These are phyloP conservation scores for Plestiodon gilberti DNA, from an alignment of 2,113 vertebrate species.

Conservation along the genomic window DNA sequence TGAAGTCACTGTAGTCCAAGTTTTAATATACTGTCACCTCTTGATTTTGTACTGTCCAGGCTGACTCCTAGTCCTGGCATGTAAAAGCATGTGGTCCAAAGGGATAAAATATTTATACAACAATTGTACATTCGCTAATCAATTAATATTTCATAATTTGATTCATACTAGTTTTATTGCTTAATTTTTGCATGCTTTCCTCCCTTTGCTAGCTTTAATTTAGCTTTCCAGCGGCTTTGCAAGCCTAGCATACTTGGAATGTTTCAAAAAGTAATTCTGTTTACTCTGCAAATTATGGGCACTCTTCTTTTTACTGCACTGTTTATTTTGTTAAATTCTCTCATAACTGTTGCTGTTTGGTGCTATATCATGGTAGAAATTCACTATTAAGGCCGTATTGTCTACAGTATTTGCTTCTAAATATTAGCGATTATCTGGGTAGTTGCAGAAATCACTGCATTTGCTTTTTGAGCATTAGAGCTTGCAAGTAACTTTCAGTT, in stretches of 20 bases:
- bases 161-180: conserved; percentile 72
- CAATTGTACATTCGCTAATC: conserved; percentile 58
- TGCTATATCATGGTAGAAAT: conserved; percentile 8
- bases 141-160: conserved; percentile 71
- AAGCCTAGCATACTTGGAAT: conserved; percentile 58
- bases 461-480: background rate
- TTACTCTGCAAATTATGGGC: conserved; percentile 59
- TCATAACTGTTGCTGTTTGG: conserved; percentile 48
- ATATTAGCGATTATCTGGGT: background rate
- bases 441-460: background rate
- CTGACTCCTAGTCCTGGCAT: too few species aligned
- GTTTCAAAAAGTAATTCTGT: conserved; percentile 61
- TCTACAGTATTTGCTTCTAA: background rate
- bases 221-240: conserved; percentile 63
- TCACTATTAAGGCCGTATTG: conserved; percentile 24
- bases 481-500: background rate
- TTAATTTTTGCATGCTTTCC: conserved; percentile 65
- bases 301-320: conserved; percentile 48
- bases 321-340: conserved; percentile 57
- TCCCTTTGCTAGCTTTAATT: conserved; percentile 72
- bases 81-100: background rate
- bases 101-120: conserved; percentile 67
- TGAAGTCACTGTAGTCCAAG: background rate
- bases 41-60: too few species aligned
- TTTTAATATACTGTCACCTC: background rate